Base-by-base conservation (phyloP, 2,113 vertebrate genomes). In the Sturnus vulgaris region DNA sequence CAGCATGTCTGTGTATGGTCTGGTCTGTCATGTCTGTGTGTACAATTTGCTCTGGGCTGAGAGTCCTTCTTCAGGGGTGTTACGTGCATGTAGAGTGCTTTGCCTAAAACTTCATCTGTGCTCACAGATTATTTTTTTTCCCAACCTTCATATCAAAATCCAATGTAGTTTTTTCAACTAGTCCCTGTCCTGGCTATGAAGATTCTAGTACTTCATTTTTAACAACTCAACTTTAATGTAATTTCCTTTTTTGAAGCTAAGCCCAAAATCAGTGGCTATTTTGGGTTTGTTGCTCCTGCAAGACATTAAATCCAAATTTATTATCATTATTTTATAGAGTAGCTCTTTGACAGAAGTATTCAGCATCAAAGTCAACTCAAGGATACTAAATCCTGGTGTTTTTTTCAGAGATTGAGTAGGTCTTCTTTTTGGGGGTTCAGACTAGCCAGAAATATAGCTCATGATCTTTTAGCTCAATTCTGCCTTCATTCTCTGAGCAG, bases 11-110 rank as follows among this genome's bases (percentile, higher is more conserved):
- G 0, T 47, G 22, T 7, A 39, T 39, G 39, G 39, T 39, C 39
- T 39, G 39, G 39, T 39, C 39, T 39, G 39, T 39, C 2, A 1
- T 37, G 33, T 69, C n/a, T 0, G 0, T 47, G 22, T 7, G 30
- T 25, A 52, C 27, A 86, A 68, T 47, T 39, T 80, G 27, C 49
- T 80, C 47, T 71, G 49, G 14, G 39, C 63, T 76, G 31, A 53
- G 70, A 81, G 35, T 78, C 50, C 31, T 78, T 70, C 65, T 90
- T 88, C 42, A 55, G 59, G 23, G 31, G 12, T 33, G 35, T n/a
- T 65, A 39, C 10, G 11, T 47, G 35, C 15, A 4, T 42, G 11
- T 25, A 53, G 27, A 69, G 20, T 42, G 33, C 60, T 89, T 89
- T 63, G 46, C 46, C 64, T 63, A 37, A 70, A 78, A 63, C 35